These are phyloP conservation scores for Anser cygnoides DNA, from an alignment of 2,113 vertebrate species.

Conservation along the genomic window DNA sequence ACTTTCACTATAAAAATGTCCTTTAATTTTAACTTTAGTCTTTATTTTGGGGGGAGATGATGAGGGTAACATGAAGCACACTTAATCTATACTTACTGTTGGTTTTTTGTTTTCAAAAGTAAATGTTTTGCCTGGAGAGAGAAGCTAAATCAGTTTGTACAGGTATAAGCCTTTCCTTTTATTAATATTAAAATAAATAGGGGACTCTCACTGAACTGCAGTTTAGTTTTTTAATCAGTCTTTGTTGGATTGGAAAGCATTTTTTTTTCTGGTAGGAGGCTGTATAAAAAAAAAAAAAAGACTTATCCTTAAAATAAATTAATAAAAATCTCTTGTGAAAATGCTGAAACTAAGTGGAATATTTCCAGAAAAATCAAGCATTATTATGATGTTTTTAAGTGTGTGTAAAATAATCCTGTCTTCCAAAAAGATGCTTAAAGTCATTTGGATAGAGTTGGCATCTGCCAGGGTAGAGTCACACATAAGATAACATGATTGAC, in stretches of 20 bases:
- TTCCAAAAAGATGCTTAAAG: slow-evolving; percentile 64
- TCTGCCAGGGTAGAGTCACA: slow-evolving; percentile 73
- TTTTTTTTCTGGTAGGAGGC: not conserved
- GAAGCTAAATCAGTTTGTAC: slow-evolving; percentile 13
- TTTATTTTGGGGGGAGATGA: not conserved
- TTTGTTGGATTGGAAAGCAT: slow-evolving; percentile 9
- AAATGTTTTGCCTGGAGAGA: slow-evolving; percentile 1
- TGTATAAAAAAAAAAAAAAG: not conserved
- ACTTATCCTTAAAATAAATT: slow-evolving; percentile 38
- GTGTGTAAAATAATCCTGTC: slow-evolving; percentile 53
- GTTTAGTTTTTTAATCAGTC: not conserved
- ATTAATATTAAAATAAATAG: slow-evolving; percentile 29
- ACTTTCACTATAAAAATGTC: not conserved
- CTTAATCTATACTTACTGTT: not conserved
- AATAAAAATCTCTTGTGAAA: slow-evolving; percentile 36
- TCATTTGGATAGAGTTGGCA: slow-evolving; percentile 68
- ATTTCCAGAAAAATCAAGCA: slow-evolving; percentile 40
- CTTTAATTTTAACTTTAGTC: not conserved
- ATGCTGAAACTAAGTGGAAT: slow-evolving; percentile 39
- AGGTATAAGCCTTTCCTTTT: slow-evolving; percentile 42
- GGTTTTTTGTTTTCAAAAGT: not conserved
- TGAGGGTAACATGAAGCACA: not conserved
- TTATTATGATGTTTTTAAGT: slow-evolving; percentile 18
- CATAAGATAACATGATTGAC: slow-evolving; percentile 79
- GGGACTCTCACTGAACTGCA: not conserved